These are phyloP conservation scores for Naja naja DNA, from an alignment of 2,113 vertebrate genomes.

Conservation along the genomic window DNA sequence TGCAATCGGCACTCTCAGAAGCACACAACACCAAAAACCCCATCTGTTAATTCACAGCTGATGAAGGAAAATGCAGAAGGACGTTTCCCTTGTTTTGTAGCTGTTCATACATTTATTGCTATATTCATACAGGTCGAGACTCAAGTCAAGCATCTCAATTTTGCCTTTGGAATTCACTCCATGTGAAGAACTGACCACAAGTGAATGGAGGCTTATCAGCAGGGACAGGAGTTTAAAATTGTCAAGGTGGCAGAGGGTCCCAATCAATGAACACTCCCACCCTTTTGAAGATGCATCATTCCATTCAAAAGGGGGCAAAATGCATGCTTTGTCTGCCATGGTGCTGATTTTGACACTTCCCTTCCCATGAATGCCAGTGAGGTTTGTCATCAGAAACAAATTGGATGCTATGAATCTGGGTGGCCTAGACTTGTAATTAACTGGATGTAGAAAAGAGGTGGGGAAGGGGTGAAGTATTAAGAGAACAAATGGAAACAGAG, in stretches of 20 bases:
- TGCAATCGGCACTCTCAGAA: background rate
- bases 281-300: background rate
- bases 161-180: background rate
- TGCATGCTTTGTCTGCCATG: background rate
- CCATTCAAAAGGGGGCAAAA: background rate
- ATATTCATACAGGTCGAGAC: background rate
- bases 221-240: background rate
- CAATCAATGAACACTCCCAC: background rate
- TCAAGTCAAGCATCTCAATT: background rate
- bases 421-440: background rate
- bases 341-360: background rate
- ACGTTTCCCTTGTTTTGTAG: background rate
- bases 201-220: background rate
- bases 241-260: background rate
- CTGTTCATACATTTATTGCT: background rate
- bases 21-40: background rate
- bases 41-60: background rate
- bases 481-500: background rate
- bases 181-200: background rate
- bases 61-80: background rate
- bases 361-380: background rate
- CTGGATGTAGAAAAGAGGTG: background rate
- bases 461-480: background rate
- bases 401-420: background rate
- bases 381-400: background rate